These are phyloP conservation scores for Drosophila tristis DNA, from an alignment of 1,140 invertebrate species.

Conservation along the genomic window DNA sequence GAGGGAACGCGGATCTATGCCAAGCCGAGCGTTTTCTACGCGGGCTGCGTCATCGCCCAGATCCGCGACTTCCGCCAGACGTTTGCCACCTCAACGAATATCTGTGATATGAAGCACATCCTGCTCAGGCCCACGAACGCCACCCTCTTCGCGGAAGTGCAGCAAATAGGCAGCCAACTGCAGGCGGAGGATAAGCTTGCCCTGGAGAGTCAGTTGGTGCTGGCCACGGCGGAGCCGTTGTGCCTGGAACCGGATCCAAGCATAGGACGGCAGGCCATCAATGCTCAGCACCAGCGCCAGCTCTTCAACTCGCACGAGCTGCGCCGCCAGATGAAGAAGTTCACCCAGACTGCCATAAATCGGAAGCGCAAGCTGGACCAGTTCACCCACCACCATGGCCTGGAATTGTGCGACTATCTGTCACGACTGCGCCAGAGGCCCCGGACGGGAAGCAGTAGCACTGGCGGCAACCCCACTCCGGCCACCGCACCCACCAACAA, in stretches of 20 bases:
- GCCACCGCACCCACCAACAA: constrained; percentile 75
- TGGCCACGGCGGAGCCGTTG: constrained; percentile 92
- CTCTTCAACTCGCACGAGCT: constrained; percentile 90
- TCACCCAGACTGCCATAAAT: constrained; percentile 92
- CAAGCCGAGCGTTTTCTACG: constrained; percentile 92
- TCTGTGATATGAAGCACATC: constrained; percentile 92
- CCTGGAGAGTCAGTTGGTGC: constrained; percentile 92
- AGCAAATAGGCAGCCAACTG: constrained; percentile 67
- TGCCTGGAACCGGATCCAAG: constrained; percentile 94
- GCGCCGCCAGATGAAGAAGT: constrained; percentile 89
- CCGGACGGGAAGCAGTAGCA: constrained; percentile 55
- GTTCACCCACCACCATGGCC: constrained; percentile 90
- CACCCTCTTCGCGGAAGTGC: constrained; percentile 86
- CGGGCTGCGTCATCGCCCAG: constrained; percentile 95
- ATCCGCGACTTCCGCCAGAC: constrained; percentile 94
- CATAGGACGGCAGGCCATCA: constrained; percentile 90
- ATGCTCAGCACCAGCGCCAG: constrained; percentile 89
- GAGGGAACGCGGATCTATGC: constrained; percentile 71
- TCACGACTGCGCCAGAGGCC: constrained; percentile 79
- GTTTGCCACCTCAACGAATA: constrained; percentile 88
- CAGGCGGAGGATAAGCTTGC: constrained; percentile 90
- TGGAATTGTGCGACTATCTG: constrained; percentile 90
- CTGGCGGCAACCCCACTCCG: constrained; percentile 77
- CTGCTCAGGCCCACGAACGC: constrained; percentile 94
- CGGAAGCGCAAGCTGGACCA: constrained; percentile 94